Evolutionary conservation across 2,888 invertebrate species (phyloP), one percentile per base, ranked within the genome.

Genomic region (Crepidodera aurea): DNA sequence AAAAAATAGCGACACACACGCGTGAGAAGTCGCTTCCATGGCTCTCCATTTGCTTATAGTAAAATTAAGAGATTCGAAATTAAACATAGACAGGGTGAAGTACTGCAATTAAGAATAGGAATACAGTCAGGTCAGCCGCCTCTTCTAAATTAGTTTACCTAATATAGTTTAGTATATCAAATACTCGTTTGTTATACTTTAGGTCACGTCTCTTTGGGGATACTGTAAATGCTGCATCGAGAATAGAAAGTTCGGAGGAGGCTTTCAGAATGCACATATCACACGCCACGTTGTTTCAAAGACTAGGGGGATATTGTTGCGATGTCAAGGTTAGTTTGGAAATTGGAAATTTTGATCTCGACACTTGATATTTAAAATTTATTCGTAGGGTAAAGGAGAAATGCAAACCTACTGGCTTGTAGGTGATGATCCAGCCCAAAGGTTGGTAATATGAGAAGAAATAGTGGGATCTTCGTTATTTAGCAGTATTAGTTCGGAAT

Each of bases 111-210:
- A 10, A 83, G 92, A 60, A 90, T 92, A 70, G 92, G 92, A 73
- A 84, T 88, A 55, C 88, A 88, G 78, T 87, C 88, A 13, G 88
- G 87, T 83, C 90, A 89, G 91, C 91, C 0, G 92, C 92, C 0
- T 93, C 4, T 92, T 93, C 0, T 92, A 93, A 0, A 82, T 90
- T 25, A 90, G 90, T 81, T 92, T 93, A 92, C 92, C 93, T n/a
- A n/a, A n/a, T n/a, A n/a, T n/a, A n/a, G n/a, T n/a, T n/a, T n/a
- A n/a, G n/a, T n/a, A n/a, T n/a, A n/a, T n/a, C n/a, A n/a, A n/a
- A n/a, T n/a, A n/a, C n/a, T n/a, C n/a, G n/a, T n/a, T n/a, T n/a
- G n/a, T n/a, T n/a, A n/a, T n/a, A n/a, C n/a, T n/a, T n/a, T 0
- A 83, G 92, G 0, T 93, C 92, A 79, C 93, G 93, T 71, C 82